A percentile compares a stretch with the other conserved stretches of the same genome.
Evolutionary conservation across 2,113 vertebrate genomes (phyloP).

Genomic region (Chaenogobius annularis): DNA sequence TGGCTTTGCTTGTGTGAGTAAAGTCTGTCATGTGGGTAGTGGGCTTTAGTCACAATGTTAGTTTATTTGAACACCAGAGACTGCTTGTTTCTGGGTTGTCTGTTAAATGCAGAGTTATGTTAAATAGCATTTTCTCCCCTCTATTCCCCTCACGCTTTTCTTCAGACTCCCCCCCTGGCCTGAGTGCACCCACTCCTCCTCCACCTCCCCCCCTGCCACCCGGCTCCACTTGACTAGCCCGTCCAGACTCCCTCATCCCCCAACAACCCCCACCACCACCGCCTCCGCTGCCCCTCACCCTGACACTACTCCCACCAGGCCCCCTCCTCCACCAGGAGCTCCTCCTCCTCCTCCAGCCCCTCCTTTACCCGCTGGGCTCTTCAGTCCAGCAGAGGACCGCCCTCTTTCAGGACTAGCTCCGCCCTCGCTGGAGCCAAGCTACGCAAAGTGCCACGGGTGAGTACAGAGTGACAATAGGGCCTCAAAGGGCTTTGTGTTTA

Average conservation of each 20-base stretch:
- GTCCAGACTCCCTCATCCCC: constrained; percentile 74
- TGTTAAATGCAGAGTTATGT: neutral
- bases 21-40: too few relatives aligned
- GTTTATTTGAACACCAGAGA: neutral
- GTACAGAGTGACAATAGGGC: neutral
- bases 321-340: constrained; percentile 80
- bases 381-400: constrained; percentile 82
- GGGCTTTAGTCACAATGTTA: neutral
- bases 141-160: constrained; percentile 18
- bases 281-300: constrained; percentile 73
- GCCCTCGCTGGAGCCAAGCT: constrained; percentile 90
- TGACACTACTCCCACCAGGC: constrained; percentile 75
- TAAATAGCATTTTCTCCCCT: neutral
- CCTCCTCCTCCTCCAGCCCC: constrained; percentile 87
- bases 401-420: constrained; percentile 85
- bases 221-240: constrained; percentile 78
- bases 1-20: neutral
- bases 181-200: constrained; percentile 83
- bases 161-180: constrained; percentile 81
- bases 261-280: constrained; percentile 84
- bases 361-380: constrained; percentile 82
- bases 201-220: constrained; percentile 88
- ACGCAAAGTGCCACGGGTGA: constrained; percentile 89
- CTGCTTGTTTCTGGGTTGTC: neutral
- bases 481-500: neutral